Percentiles rank a stretch among this genome's conserved stretches.
These are phyloP conservation scores for Heteromurus nitidus DNA, from an alignment of 2,888 invertebrate genomes.

Conservation along the genomic window DNA sequence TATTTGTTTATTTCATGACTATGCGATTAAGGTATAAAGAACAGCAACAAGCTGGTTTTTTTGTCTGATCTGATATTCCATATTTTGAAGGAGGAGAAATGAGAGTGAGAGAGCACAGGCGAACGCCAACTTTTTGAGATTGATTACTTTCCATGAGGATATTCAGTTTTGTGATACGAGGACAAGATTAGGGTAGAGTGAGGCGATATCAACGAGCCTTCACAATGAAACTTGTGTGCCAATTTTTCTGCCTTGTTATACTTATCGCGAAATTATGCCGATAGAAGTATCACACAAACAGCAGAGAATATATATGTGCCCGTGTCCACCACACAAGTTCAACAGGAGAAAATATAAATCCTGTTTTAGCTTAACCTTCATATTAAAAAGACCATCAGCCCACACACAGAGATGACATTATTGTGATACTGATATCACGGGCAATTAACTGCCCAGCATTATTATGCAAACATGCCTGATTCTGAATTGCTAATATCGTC, in stretches of 20 bases:
- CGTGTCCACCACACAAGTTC: background rate
- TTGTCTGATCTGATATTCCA: constrained; percentile 36
- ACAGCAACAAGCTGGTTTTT: constrained; percentile 6
- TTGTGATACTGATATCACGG: constrained; percentile 34
- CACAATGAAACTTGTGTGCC: constrained; percentile 20
- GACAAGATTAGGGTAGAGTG: constrained; percentile 16
- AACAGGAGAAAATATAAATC: constrained; percentile 40
- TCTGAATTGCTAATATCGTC: background rate
- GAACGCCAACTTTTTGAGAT: constrained; percentile 10
- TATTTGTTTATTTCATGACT: constrained; percentile 8
- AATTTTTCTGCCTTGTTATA: constrained; percentile 13
- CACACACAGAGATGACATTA: constrained; percentile 39
- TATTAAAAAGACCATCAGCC: constrained; percentile 21
- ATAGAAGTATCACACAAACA: constrained; percentile 11
- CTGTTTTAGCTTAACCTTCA: constrained; percentile 43
- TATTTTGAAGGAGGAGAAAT: constrained; percentile 30
- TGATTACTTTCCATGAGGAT: constrained; percentile 16
- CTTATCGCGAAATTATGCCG: constrained; percentile 8
- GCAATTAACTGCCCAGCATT: constrained; percentile 20
- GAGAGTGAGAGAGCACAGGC: background rate
- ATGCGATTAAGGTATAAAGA: background rate
- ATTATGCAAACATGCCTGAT: background rate
- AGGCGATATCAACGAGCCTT: background rate
- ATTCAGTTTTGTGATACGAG: background rate
- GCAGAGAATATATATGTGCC: background rate